Evolutionary conservation across 30 jellyfish, hydroid and myxozoan genomes (phyloP), one percentile per base, ranked within the genome.

Genomic region (Nemopilema nomurai): DNA sequence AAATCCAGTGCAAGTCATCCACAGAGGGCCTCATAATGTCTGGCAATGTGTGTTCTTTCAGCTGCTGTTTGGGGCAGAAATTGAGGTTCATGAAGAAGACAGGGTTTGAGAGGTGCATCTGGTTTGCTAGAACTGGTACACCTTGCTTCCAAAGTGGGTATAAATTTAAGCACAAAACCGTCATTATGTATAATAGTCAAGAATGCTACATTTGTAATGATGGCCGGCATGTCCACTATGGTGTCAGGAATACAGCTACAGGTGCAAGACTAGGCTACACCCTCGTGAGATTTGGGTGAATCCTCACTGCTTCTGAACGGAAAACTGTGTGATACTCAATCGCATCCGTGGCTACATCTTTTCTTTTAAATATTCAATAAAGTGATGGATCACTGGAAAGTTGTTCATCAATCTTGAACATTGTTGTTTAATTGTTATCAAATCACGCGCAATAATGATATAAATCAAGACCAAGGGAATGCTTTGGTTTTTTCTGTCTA

Each of bases 141-240:
- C 26, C 28, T 21, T 76, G 86, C 30, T 49, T 51, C 23, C 76
- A 29, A 21, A 7, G 57, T 76, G 86, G 76, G 9, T 19, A 4
- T 23, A 18, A n/a, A 76, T 76, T 29, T 76, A 75, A 16, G 19
- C 86, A 76, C 86, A 52, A 25, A 20, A 24, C 51, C 26, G 86
- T 76, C 76, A 76, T 76, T 27, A 76, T 50, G 25, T 76, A 49
- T 66, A 76, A 76, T 50, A 25, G 1, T 3, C 8, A 19, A 16
- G 86, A 30, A 49, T 76, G 86, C 66, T 76, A 18, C 25, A 18
- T 76, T 28, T 76, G 86, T 28, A 17, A 51, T 25, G 52, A 76
- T 25, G 86, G 86, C 17, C 17, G 52, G 13, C 51, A 25, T 52
- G 8, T 20, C 16, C 52, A 76, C 65, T 1, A 50, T 7, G 64